These are phyloP conservation scores for Mus spicilegus DNA, from an alignment of 2,113 vertebrate genomes.

Conservation along the genomic window DNA sequence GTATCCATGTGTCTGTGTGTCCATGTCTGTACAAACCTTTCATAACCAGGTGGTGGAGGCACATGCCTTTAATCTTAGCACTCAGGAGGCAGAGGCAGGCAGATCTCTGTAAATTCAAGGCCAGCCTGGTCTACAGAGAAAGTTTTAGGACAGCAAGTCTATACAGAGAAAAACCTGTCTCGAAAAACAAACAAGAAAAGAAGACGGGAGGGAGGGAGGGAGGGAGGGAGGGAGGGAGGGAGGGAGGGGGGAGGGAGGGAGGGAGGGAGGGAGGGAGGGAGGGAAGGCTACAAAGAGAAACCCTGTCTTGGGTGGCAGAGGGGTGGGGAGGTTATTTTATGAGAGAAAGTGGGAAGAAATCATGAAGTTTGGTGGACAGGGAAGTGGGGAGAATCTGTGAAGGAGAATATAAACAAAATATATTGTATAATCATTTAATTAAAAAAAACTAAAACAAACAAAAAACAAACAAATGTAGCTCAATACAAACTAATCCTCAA, in stretches of 20 bases:
- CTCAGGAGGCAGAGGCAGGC: too few species aligned
- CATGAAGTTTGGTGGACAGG: neutral
- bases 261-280: rapidly evolving
- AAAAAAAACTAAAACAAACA: neutral
- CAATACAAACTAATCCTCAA: neutral
- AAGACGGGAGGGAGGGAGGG: neutral
- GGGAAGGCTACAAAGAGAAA: too few species aligned
- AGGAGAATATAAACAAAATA: neutral
- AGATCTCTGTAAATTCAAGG: too few species aligned
- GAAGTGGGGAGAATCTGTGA: neutral
- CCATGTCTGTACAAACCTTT: too few species aligned
- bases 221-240: too few species aligned
- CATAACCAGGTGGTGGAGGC: neutral
- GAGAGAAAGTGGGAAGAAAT: neutral
- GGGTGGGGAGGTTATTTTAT: too few species aligned
- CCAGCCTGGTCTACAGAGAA: too few species aligned
- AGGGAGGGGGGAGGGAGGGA: too few species aligned
- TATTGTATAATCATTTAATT: neutral
- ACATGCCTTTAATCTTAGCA: too few species aligned
- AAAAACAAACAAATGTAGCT: neutral
- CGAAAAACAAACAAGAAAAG: neutral
- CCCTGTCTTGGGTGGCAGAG: too few species aligned
- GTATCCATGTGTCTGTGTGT: neutral
- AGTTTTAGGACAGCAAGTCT: too few species aligned
- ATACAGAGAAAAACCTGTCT: too few species aligned